Conservation (phyloP, 1,140 invertebrate genomes). For the Drosophila simulans region DNA sequence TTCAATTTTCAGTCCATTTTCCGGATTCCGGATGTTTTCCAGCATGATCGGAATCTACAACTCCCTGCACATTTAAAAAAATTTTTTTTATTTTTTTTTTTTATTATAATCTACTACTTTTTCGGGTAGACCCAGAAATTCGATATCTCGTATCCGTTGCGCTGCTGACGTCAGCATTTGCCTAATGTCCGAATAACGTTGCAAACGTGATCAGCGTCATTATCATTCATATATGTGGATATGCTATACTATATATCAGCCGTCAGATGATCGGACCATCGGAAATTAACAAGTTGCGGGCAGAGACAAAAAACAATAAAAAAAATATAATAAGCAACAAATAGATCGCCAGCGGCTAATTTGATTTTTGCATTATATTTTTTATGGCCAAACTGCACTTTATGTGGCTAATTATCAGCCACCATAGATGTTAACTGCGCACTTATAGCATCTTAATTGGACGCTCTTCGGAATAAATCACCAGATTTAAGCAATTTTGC, state of each 20-base stretch:
- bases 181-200: constrained; percentile 37
- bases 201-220: constrained; percentile 44
- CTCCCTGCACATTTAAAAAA: neutral
- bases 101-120: neutral
- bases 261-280: constrained; percentile 9
- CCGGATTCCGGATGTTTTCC: constrained; percentile 16
- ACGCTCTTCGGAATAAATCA: no score
- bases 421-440: neutral
- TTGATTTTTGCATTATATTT: constrained; percentile 14
- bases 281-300: constrained; percentile 23
- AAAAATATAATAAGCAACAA: neutral
- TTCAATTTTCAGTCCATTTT: constrained; percentile 26
- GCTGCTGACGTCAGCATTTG: constrained; percentile 29
- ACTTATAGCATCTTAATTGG: neutral
- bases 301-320: constrained; percentile 1
- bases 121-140: constrained; percentile 2
- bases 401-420: constrained; percentile 2
- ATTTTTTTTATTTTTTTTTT: neutral
- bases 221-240: constrained; percentile 7
- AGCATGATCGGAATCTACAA: constrained; percentile 18
- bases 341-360: constrained; percentile 17
- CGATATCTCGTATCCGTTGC: constrained; percentile 13
- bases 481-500: no score
- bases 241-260: neutral
- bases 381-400: neutral